phyloP scores from a whole-genome alignment of 2,113 vertebrate genomes.

The Chloebia gouldiae region DNA sequence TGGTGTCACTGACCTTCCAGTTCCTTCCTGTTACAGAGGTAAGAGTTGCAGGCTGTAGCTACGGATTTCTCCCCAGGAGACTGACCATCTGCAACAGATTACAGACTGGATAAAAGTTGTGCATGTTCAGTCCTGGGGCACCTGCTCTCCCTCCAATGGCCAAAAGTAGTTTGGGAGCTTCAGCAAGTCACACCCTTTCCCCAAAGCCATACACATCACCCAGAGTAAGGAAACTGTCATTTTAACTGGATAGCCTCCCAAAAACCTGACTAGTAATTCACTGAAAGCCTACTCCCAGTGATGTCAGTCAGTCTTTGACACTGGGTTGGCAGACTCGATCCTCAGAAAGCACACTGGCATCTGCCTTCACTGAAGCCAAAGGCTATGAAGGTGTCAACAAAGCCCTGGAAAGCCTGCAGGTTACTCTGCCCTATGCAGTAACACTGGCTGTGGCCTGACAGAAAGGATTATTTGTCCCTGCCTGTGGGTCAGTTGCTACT shows the following conservation, averaged over 20 bases:
- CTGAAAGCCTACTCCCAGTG: neutral
- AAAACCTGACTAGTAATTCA: neutral
- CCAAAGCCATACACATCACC: neutral
- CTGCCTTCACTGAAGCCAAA: slow-evolving; percentile 16
- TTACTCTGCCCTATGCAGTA: neutral
- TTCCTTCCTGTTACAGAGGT: neutral
- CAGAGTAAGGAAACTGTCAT: neutral
- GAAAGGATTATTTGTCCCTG: neutral
- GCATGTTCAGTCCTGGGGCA: neutral
- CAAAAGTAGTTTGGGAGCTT: neutral
- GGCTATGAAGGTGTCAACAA: neutral
- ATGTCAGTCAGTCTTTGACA: neutral
- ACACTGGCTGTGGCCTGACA: neutral
- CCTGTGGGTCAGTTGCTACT: neutral
- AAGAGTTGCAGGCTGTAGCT: neutral
- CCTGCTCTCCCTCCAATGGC: neutral
- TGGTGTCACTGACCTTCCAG: neutral
- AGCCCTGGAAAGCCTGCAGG: neutral
- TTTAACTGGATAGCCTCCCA: neutral
- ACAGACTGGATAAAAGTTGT: neutral
- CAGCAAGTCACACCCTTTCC: neutral
- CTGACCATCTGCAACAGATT: neutral
- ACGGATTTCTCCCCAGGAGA: neutral
- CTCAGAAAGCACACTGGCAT: neutral
- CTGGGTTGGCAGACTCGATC: neutral